phyloP scores from a whole-genome alignment of 2,797 vertebrate genomes.

The Perdix hodgsoniae region DNA sequence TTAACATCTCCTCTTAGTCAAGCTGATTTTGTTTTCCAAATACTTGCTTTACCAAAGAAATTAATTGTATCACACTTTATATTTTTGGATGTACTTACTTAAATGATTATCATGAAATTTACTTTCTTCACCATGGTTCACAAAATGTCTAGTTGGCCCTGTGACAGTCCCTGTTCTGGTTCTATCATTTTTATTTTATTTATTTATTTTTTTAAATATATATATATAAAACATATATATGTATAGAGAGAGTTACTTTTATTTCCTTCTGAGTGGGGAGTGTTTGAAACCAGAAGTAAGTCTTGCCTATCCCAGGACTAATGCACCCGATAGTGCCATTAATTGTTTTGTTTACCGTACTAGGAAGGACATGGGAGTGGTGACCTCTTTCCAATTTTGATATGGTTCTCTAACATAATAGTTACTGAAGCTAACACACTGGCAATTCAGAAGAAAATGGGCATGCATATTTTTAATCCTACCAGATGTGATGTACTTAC shows the following conservation, averaged over 20 bases:
- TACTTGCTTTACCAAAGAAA: not conserved
- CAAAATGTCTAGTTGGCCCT: not conserved
- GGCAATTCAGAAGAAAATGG: not conserved
- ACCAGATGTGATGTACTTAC: not conserved
- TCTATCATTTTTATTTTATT: no score
- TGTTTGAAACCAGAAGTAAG: constrained; percentile 9
- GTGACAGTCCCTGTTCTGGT: not conserved
- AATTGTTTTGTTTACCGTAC: not conserved
- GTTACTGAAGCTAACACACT: not conserved
- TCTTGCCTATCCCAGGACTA: not conserved
- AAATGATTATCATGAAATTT: not conserved
- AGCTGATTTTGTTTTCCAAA: not conserved
- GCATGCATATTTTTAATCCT: not conserved
- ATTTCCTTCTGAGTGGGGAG: not conserved
- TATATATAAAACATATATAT: no score
- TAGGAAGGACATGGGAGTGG: not conserved
- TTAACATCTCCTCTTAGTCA: not conserved
- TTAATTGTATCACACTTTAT: not conserved
- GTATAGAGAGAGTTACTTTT: not conserved
- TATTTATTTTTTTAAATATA: no score
- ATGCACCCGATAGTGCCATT: not conserved
- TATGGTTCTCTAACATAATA: not conserved
- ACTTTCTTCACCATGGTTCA: not conserved
- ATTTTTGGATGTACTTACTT: not conserved
- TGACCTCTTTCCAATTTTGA: not conserved